Evolutionary conservation across 2,113 vertebrate species (phyloP).

Genomic region (Odocoileus virginianus): DNA sequence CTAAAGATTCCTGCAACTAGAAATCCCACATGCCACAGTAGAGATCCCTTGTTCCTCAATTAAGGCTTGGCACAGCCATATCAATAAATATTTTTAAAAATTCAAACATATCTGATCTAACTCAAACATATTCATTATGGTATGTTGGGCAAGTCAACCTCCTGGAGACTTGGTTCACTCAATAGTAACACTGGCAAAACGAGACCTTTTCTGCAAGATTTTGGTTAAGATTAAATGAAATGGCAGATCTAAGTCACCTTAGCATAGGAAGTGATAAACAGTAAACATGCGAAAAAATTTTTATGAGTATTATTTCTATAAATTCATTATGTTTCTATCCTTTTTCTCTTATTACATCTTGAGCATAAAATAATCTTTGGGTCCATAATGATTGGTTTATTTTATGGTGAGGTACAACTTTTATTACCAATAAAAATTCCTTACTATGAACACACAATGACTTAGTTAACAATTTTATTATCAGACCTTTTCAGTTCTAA

Average conservation of each 20-base stretch:
- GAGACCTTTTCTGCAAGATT: neutral
- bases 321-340: neutral
- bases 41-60: neutral
- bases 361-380: neutral
- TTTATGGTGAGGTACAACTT: neutral
- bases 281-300: neutral
- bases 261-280: neutral
- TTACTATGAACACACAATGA: neutral
- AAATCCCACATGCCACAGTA: neutral
- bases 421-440: conserved; percentile 1
- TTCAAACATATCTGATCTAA: neutral
- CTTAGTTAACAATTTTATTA: conserved; percentile 6
- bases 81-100: neutral
- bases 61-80: neutral
- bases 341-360: neutral
- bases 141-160: neutral
- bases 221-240: neutral
- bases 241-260: neutral
- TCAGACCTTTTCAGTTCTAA: neutral
- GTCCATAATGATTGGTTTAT: neutral
- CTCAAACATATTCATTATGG: neutral
- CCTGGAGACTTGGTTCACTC: neutral
- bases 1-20: neutral
- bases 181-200: neutral
- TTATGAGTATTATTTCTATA: neutral